Evolutionary conservation across 2,888 invertebrate genomes (phyloP).

Genomic region (Thymelicus acteon): DNA sequence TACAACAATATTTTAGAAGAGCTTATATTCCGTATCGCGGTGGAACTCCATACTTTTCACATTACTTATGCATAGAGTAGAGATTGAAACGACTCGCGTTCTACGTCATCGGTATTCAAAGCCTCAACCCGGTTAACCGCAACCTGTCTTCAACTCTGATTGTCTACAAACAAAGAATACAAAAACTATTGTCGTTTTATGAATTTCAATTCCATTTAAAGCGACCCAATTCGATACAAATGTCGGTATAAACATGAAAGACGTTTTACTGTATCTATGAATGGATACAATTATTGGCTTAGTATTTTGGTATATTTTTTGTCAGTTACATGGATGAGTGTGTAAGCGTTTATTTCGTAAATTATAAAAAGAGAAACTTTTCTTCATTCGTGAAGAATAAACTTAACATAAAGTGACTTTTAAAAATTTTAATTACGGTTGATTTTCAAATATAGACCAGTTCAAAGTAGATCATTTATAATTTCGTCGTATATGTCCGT

Average conservation of each 20-base stretch:
- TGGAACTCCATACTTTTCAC: constrained; percentile 80
- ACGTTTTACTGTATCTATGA: constrained; percentile 4
- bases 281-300: background rate
- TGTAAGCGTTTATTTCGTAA: too few species aligned
- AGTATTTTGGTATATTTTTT: too few species aligned
- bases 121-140: constrained; percentile 70
- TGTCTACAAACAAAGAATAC: constrained; percentile 72
- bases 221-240: constrained; percentile 13
- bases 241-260: background rate
- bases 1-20: constrained; percentile 76
- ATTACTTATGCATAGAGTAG: constrained; percentile 84
- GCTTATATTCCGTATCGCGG: constrained; percentile 69
- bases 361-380: too few species aligned
- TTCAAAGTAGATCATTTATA: too few species aligned
- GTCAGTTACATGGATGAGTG: too few species aligned
- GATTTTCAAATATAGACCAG: too few species aligned
- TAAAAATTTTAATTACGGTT: too few species aligned
- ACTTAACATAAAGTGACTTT: too few species aligned
- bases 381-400: too few species aligned
- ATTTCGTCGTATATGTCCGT: too few species aligned
- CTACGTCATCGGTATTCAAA: constrained; percentile 81
- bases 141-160: constrained; percentile 69
- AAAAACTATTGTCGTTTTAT: constrained; percentile 47
- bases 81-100: constrained; percentile 80
- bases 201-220: constrained; percentile 42